These are phyloP conservation scores for Bubo bubo DNA, from an alignment of 2,113 vertebrate genomes.

Conservation along the genomic window DNA sequence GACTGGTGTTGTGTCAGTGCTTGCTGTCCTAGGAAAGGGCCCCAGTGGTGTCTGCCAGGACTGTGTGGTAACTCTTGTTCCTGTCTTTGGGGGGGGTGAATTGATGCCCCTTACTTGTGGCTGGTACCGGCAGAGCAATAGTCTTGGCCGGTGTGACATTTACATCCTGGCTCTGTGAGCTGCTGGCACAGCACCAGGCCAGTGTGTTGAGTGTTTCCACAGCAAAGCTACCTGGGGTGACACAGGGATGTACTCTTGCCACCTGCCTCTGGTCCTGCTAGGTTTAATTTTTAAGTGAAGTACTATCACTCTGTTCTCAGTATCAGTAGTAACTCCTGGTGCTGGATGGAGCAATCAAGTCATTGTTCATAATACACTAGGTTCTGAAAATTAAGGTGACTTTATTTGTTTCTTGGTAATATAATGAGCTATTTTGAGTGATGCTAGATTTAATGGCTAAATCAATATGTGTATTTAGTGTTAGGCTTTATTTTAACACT, in stretches of 20 bases:
- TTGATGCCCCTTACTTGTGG: fast-evolving
- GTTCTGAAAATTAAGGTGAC: slow-evolving; percentile 61
- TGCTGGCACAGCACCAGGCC: background rate
- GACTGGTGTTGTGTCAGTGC: background rate
- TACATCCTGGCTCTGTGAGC: background rate
- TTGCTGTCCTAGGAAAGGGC: background rate
- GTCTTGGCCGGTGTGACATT: fast-evolving
- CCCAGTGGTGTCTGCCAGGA: background rate
- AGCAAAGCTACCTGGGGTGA: background rate
- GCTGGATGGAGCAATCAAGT: background rate
- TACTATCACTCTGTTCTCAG: background rate
- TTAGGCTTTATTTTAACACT: slow-evolving; percentile 75
- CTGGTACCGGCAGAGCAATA: background rate
- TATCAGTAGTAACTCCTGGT: background rate
- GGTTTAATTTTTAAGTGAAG: background rate
- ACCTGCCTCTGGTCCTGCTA: background rate
- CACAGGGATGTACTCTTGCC: background rate
- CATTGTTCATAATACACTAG: background rate
- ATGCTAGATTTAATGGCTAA: slow-evolving; percentile 76
- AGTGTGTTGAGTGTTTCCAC: background rate
- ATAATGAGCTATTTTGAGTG: slow-evolving; percentile 76
- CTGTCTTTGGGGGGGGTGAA: background rate
- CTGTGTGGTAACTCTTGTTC: background rate
- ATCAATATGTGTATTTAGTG: slow-evolving; percentile 80
- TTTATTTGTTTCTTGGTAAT: slow-evolving; percentile 63